Conservation (phyloP, 2,888 invertebrate species). For the Matsumyia berberina region DNA sequence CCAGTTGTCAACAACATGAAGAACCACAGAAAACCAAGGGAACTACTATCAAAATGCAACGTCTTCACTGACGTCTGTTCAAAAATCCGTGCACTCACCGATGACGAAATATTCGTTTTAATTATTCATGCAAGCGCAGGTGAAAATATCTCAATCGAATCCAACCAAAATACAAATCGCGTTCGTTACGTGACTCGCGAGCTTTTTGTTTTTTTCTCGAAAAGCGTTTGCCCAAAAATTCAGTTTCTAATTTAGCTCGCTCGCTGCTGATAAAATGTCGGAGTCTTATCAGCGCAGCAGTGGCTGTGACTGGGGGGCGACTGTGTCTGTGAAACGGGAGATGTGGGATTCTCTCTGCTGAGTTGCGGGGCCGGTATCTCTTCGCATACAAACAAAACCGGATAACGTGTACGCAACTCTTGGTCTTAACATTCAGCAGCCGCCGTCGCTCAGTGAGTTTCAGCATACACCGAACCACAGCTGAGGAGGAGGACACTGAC, state of each 20-base stretch:
- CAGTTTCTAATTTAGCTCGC: slow-evolving; percentile 49
- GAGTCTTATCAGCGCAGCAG: slow-evolving; percentile 52
- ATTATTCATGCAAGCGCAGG: slow-evolving; percentile 40
- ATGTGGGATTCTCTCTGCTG: slow-evolving; percentile 37
- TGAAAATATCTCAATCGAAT: slow-evolving; percentile 42
- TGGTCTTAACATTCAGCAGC: slow-evolving; percentile 56
- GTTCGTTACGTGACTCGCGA: slow-evolving; percentile 56
- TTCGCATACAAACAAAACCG: slow-evolving; percentile 26
- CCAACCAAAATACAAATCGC: slow-evolving; percentile 25
- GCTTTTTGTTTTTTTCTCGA: slow-evolving; percentile 41
- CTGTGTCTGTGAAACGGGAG: no score
- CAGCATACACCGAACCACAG: slow-evolving; percentile 14
- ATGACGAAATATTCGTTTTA: slow-evolving; percentile 33
- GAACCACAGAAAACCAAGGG: slow-evolving; percentile 2
- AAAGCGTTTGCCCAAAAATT: slow-evolving; percentile 53
- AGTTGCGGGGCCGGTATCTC: slow-evolving; percentile 26
- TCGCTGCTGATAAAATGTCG: slow-evolving; percentile 59
- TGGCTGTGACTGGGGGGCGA: slow-evolving; percentile 7
- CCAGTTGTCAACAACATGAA: not conserved
- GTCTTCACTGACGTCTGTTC: not conserved
- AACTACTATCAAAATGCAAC: no score
- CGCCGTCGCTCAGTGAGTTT: not conserved
- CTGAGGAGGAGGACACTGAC: slow-evolving; percentile 35
- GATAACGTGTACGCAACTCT: slow-evolving; percentile 46
- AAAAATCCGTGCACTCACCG: slow-evolving; percentile 12